Conservation (phyloP, 2,797 vertebrate species). For the Muscicapa comitata region DNA sequence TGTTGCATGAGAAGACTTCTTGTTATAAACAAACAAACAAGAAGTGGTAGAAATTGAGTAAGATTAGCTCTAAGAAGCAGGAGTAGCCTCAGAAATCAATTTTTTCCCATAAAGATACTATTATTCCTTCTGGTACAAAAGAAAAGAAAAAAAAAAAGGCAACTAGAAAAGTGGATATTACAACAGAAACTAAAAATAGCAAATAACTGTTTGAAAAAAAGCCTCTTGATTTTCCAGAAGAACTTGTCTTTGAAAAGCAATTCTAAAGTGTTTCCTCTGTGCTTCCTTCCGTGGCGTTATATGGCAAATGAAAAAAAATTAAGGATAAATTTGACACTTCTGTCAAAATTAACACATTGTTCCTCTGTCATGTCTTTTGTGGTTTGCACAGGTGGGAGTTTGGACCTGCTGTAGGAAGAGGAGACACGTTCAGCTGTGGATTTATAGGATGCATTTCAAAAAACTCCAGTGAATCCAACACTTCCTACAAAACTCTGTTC, state of each 20-base stretch:
- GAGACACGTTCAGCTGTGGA: background rate
- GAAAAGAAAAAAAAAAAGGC: background rate
- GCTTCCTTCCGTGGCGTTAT: background rate
- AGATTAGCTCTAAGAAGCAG: background rate
- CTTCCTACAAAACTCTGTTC: background rate
- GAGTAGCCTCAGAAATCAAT: background rate
- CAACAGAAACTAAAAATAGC: background rate
- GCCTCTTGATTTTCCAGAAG: background rate
- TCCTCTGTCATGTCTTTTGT: background rate
- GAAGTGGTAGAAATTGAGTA: background rate
- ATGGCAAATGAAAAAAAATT: constrained; percentile 2
- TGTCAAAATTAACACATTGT: constrained; percentile 21
- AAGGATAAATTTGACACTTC: constrained; percentile 27
- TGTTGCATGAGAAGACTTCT: background rate
- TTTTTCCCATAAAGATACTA: background rate
- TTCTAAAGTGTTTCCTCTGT: constrained; percentile 25
- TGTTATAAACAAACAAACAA: background rate
- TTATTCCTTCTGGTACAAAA: background rate
- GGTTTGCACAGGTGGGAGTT: background rate
- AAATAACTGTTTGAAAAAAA: background rate
- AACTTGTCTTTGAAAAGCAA: constrained; percentile 19
- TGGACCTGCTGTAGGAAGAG: background rate
- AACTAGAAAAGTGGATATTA: background rate
- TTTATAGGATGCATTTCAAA: background rate
- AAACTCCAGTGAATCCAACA: background rate